Conservation (phyloP, 37 sponge, comb jelly and placozoan species). For the Diacarnus erythraeanus region DNA sequence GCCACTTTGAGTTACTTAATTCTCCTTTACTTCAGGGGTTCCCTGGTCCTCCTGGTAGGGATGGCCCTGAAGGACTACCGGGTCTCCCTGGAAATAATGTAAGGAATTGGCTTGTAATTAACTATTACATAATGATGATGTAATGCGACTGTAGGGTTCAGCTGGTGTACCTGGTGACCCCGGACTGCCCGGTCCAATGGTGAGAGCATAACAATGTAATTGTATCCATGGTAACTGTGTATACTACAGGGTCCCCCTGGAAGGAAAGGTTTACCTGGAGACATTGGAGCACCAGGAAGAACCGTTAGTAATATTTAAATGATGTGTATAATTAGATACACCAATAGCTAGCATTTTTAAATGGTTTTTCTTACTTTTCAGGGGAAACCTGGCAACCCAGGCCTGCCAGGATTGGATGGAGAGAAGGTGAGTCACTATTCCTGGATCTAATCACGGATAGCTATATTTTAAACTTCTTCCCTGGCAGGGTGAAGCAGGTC, state of each 20-base stretch:
- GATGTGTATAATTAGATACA: too few species aligned
- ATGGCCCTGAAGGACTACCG: not conserved
- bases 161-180: not conserved
- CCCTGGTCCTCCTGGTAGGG: not conserved
- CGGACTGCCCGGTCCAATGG: not conserved
- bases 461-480: too few species aligned
- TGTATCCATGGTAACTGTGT: not conserved
- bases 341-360: too few species aligned
- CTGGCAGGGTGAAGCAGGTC: constrained; percentile 11
- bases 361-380: not conserved
- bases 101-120: not conserved
- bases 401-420: not conserved
- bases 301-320: not conserved
- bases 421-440: constrained; percentile 4
- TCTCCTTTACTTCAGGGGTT: not conserved
- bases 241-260: constrained; percentile 3
- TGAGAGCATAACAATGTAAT: not conserved
- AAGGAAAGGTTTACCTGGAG: not conserved
- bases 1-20: constrained; percentile 7
- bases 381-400: not conserved
- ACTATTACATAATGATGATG: not conserved
- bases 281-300: not conserved
- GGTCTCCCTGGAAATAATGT: constrained; percentile 1
- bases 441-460: not conserved
- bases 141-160: not conserved